Evolutionary conservation across 2,888 invertebrate species (phyloP), one percentile per base, ranked within the genome.

Genomic region (Melanchra persicariae): DNA sequence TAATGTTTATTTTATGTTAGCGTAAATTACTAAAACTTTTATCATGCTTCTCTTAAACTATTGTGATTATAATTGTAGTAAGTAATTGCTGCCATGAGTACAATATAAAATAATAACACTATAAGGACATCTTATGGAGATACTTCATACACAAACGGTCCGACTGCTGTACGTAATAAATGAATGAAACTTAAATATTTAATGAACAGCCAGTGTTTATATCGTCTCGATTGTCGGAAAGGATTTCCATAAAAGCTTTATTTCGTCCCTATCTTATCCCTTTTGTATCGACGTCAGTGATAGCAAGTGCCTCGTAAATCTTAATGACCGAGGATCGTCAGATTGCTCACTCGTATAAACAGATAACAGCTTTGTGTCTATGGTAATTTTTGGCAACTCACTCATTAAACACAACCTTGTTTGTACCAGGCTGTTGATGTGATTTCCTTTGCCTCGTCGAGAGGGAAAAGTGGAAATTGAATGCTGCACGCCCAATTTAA

Each of bases 221-320:
- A 82, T 74, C 68, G 81, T 83, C 78, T 83, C 84, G 81, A 86
- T 87, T 81, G 85, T 82, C 79, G 77, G 78, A 72, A 82, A 79
- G 82, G 85, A 85, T 87, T 85, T 87, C 85, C 87, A 85, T 88
- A 87, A 89, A 88, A 87, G 81, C 84, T 87, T 87, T 84, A 87
- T 86, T 85, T 79, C 73, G 68, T 82, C 80, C 74, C 79, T 86
- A 86, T 87, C 87, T 86, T 84, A 85, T 86, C 83, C 80, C 74
- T 82, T 86, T 87, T 85, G 84, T 74, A 78, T 85, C 77, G 78
- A 79, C 86, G 87, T 87, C 89, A 90, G 89, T 90, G 89, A 87
- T 89, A 88, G 83, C 80, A 87, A 91, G 88, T 86, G 83, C 81
- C 85, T 90, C 92, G 88, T 93, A 91, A 92, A 91, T 91, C 89